A percentile compares a stretch with the other conserved stretches of the same genome.
Conservation (phyloP, 2,113 vertebrate genomes). For the Papio anubis region DNA sequence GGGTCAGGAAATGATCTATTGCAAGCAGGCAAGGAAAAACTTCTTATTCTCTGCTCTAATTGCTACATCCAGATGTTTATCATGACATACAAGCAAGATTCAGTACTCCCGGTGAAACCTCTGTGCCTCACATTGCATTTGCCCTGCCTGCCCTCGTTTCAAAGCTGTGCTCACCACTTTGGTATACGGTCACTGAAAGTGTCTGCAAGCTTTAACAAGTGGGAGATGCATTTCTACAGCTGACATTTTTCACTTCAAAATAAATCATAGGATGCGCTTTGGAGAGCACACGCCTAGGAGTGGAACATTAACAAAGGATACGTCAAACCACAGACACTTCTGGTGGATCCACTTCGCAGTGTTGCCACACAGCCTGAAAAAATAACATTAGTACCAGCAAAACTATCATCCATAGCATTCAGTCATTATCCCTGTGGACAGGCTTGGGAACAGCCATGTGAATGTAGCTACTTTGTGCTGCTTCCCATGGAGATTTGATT, state of each 20-base stretch:
- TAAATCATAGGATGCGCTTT: conserved; percentile 33
- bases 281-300: neutral
- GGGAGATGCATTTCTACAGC: neutral
- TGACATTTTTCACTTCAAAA: conserved; percentile 30
- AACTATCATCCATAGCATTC: neutral
- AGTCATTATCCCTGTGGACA: neutral
- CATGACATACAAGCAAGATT: neutral
- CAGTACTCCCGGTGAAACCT: neutral
- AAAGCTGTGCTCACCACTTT: neutral
- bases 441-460: neutral
- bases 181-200: neutral
- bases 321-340: conserved; percentile 8
- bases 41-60: neutral
- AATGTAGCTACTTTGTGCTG: neutral
- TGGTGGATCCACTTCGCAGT: neutral
- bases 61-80: neutral
- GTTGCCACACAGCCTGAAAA: conserved; percentile 10
- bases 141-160: neutral
- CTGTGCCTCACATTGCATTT: neutral
- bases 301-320: conserved; percentile 7
- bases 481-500: neutral
- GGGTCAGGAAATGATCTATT: neutral
- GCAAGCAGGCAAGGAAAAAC: neutral
- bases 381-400: neutral
- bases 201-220: neutral